phyloP scores from a whole-genome alignment of 2,797 vertebrate genomes.

The Gastrophryne carolinensis region DNA sequence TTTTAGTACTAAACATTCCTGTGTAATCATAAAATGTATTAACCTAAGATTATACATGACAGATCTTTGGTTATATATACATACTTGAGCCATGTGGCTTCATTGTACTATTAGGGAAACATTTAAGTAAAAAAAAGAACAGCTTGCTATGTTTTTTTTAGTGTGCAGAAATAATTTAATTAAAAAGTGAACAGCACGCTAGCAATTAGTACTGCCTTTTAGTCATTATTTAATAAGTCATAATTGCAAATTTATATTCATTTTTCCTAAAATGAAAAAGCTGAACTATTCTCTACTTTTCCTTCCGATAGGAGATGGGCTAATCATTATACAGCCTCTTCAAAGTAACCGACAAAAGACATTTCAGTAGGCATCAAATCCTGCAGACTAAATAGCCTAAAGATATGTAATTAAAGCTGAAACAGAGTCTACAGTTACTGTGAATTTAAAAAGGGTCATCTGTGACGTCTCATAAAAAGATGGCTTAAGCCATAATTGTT shows the following conservation, averaged over 20 bases:
- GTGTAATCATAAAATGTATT: no score
- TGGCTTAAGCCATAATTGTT: slow-evolving; percentile 55
- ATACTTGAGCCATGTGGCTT: background rate
- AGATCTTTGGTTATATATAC: background rate
- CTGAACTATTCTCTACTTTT: slow-evolving; percentile 42
- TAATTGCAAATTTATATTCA: slow-evolving; percentile 48
- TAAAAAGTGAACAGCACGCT: slow-evolving; percentile 46
- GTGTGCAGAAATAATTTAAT: slow-evolving; percentile 49
- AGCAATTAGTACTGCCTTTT: slow-evolving; percentile 49
- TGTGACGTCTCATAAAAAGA: slow-evolving; percentile 53
- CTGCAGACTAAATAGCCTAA: slow-evolving; percentile 52
- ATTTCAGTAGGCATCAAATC: slow-evolving; percentile 45
- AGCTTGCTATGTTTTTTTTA: slow-evolving; percentile 24
- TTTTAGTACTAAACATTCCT: no score
- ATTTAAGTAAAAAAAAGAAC: slow-evolving; percentile 33
- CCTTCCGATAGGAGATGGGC: slow-evolving; percentile 31
- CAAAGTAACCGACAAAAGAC: slow-evolving; percentile 50
- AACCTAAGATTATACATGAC: background rate
- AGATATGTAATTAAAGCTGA: slow-evolving; percentile 55
- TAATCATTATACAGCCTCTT: slow-evolving; percentile 47
- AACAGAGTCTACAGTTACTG: slow-evolving; percentile 46
- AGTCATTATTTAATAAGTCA: slow-evolving; percentile 50
- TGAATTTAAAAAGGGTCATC: slow-evolving; percentile 50
- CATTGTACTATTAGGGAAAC: slow-evolving; percentile 20
- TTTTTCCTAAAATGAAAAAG: slow-evolving; percentile 45